Evolutionary conservation across 2,888 invertebrate genomes (phyloP), one percentile per base, ranked within the genome.

Genomic region (Sphaeridia pumilis): DNA sequence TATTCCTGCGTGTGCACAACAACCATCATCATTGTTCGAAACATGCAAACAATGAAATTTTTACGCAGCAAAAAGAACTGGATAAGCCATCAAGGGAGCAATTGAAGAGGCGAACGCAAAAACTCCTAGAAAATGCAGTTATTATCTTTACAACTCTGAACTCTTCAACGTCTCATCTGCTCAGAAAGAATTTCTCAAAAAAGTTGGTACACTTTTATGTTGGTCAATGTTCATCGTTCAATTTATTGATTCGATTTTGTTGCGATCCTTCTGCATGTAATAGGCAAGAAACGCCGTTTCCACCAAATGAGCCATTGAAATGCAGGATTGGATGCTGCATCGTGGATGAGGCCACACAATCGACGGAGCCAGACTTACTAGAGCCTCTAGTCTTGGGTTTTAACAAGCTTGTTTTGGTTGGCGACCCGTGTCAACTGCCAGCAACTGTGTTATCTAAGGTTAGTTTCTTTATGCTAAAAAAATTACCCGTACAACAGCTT

Each of bases 271-370:
- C n/a, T n/a, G n/a, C n/a, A n/a, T n/a, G n/a, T n/a, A n/a, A n/a
- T n/a, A n/a, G n/a, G n/a, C n/a, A n/a, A n/a, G n/a, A n/a, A n/a
- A n/a, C n/a, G n/a, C n/a, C n/a, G n/a, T n/a, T n/a, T n/a, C n/a
- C n/a, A n/a, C n/a, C n/a, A n/a, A n/a, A n/a, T n/a, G n/a, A n/a
- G n/a, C n/a, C n/a, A n/a, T n/a, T n/a, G n/a, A n/a, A n/a, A n/a
- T n/a, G n/a, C 36, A 53, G 46, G 31, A 74, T 76, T 52, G 77
- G 79, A 46, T 74, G 81, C 54, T 87, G 87, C 65, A 83, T 88
- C 49, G 77, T 89, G 49, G 88, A 88, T 70, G 88, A 92, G 73
- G 89, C 92, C 21, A 85, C 87, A 0, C 88, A 89, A 68, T 84
- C 85, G 59, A 81, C 78, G 34, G 93, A 93, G 70, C 80, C 85